phyloP scores from a whole-genome alignment of 2,113 vertebrate genomes.

The Monopterus albus region DNA sequence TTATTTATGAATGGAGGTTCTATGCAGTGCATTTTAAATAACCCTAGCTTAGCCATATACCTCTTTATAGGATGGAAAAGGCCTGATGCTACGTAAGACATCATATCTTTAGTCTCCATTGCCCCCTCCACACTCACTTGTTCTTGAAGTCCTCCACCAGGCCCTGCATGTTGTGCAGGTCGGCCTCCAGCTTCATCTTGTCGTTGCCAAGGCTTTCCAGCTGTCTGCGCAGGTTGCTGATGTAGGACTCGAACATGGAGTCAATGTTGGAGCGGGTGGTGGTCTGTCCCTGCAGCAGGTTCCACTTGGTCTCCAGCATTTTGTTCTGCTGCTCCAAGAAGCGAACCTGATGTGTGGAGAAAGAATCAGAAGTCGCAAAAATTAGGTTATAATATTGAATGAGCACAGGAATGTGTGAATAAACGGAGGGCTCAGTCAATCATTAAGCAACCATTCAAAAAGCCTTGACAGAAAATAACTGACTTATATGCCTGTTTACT shows the following conservation, averaged over 20 bases:
- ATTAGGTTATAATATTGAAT: not conserved
- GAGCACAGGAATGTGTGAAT: not conserved
- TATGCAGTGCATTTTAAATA: not conserved
- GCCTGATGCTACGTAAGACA: not conserved
- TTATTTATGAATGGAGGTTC: not conserved
- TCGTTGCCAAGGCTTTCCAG: constrained; percentile 87
- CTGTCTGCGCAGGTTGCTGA: constrained; percentile 88
- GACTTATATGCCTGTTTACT: not conserved
- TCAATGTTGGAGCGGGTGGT: constrained; percentile 85
- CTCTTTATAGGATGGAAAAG: not conserved
- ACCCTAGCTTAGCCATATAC: not conserved
- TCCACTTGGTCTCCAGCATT: constrained; percentile 98
- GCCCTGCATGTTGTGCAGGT: constrained; percentile 92
- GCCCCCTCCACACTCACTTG: constrained; percentile 83
- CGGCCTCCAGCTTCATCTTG: constrained; percentile 90
- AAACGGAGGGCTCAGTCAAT: not conserved
- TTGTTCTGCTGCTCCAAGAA: constrained; percentile 99
- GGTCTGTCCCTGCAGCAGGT: constrained; percentile 91
- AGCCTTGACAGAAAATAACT: not conserved
- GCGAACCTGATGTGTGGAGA: constrained; percentile 83
- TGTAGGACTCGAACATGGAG: constrained; percentile 89
- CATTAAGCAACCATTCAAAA: not conserved
- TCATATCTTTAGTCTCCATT: too few relatives aligned
- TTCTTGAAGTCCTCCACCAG: constrained; percentile 96
- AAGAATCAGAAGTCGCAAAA: not conserved